Percentiles rank a stretch among this genome's conserved stretches.
phyloP scores from a whole-genome alignment of 2,888 invertebrate genomes.

The Nomada lathburiana region DNA sequence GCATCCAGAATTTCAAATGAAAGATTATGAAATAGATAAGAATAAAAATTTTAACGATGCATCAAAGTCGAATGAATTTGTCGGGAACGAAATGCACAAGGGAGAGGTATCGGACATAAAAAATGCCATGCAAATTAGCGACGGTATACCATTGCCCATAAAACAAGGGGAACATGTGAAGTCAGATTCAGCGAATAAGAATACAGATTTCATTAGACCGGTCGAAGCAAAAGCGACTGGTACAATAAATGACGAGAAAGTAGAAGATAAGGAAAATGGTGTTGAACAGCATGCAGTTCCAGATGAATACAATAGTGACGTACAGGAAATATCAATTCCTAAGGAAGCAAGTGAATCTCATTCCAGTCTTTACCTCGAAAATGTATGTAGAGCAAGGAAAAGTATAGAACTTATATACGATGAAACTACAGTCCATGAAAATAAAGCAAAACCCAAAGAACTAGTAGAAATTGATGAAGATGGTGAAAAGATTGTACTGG shows the following conservation, averaged over 20 bases:
- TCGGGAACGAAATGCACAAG: conserved; percentile 15
- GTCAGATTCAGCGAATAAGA: conserved; percentile 13
- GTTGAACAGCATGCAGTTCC: background rate
- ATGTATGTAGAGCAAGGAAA: conserved; percentile 67
- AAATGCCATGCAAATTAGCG: background rate
- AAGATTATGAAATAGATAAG: conserved; percentile 48
- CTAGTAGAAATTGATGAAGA: conserved; percentile 80
- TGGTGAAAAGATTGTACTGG: conserved; percentile 76
- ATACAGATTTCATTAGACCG: background rate
- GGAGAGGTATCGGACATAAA: conserved; percentile 21
- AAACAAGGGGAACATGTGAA: conserved; percentile 27
- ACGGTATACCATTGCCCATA: conserved; percentile 3
- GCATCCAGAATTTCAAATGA: conserved; percentile 12
- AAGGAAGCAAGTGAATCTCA: conserved; percentile 31
- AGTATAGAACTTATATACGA: conserved; percentile 81
- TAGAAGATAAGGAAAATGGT: conserved; percentile 31
- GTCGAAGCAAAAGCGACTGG: conserved; percentile 8
- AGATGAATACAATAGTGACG: background rate
- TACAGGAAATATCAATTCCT: conserved; percentile 8
- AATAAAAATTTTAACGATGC: conserved; percentile 51
- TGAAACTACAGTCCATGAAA: conserved; percentile 46
- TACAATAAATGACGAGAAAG: background rate
- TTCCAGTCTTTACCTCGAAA: conserved; percentile 13
- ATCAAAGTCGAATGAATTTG: conserved; percentile 12
- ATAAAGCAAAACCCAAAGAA: conserved; percentile 68